These are phyloP conservation scores for Cynodonichthys magdalenae DNA, from an alignment of 2,797 vertebrate genomes.

Conservation along the genomic window DNA sequence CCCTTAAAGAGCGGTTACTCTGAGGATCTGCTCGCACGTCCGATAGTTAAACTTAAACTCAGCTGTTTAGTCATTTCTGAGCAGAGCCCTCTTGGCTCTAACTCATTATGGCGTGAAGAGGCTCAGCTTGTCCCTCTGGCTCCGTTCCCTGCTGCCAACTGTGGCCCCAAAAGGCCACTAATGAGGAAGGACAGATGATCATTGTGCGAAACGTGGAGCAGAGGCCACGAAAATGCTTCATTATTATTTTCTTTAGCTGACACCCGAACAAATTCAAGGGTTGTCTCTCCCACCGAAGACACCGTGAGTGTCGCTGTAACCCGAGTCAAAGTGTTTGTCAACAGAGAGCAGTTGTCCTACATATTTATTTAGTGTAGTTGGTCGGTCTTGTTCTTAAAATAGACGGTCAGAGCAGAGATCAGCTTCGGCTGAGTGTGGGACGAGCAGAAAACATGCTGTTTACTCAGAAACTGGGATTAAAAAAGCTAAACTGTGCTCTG, in stretches of 20 bases:
- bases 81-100: slow-evolving; percentile 39
- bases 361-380: slow-evolving; percentile 43
- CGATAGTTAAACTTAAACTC: not conserved
- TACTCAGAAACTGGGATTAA: not conserved
- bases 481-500: not conserved
- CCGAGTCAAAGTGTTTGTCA: slow-evolving; percentile 63
- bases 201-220: slow-evolving; percentile 31
- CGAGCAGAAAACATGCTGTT: not conserved
- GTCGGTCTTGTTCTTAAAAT: slow-evolving; percentile 57
- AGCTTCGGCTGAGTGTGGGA: slow-evolving; percentile 7
- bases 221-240: not conserved
- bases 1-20: fast-evolving
- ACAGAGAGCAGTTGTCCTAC: slow-evolving; percentile 56
- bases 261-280: not conserved
- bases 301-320: slow-evolving; percentile 3
- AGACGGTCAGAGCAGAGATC: slow-evolving; percentile 40
- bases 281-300: fast-evolving
- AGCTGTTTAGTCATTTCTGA: not conserved
- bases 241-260: not conserved
- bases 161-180: slow-evolving; percentile 58
- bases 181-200: slow-evolving; percentile 59
- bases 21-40: no score
- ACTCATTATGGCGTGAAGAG: slow-evolving; percentile 46
- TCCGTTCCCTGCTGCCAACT: slow-evolving; percentile 46
- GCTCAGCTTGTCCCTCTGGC: slow-evolving; percentile 56